phyloP scores from a whole-genome alignment of 2,113 vertebrate species.

The Xerus inauris region DNA sequence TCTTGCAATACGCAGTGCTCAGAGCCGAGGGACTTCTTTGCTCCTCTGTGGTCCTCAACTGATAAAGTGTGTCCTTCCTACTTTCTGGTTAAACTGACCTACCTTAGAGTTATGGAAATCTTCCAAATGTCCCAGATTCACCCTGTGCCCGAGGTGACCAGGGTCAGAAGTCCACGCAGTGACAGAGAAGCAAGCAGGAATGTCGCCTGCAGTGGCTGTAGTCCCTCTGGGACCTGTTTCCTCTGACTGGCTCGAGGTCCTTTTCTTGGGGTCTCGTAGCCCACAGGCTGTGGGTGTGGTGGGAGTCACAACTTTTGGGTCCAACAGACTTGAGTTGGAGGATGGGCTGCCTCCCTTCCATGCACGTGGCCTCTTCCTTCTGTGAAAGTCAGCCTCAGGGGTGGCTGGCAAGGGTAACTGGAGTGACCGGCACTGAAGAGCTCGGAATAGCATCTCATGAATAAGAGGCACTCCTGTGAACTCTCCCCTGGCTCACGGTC shows the following conservation, averaged over 20 bases:
- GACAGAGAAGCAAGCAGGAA: accelerated
- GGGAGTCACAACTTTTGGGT: background rate
- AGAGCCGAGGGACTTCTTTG: background rate
- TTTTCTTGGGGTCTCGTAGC: background rate
- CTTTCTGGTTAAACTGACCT: background rate
- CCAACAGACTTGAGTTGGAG: background rate
- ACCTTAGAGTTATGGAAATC: background rate
- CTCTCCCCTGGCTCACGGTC: background rate
- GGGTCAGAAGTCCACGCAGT: background rate
- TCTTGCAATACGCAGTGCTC: background rate
- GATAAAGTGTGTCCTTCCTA: background rate
- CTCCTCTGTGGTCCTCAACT: background rate
- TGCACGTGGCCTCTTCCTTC: accelerated
- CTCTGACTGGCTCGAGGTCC: accelerated
- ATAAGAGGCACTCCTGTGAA: background rate
- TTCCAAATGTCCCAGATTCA: background rate
- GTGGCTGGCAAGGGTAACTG: too few species aligned
- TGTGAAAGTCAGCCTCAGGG: background rate
- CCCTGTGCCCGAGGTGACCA: background rate
- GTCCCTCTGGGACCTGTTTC: background rate
- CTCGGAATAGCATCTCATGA: too few species aligned
- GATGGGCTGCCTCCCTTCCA: background rate
- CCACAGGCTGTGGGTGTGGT: accelerated
- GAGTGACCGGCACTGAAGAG: background rate
- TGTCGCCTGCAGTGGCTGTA: accelerated